Percentiles rank a stretch among this genome's conserved stretches.
These are phyloP conservation scores for Ceratina calcarata DNA, from an alignment of 1,140 invertebrate species.

Conservation along the genomic window DNA sequence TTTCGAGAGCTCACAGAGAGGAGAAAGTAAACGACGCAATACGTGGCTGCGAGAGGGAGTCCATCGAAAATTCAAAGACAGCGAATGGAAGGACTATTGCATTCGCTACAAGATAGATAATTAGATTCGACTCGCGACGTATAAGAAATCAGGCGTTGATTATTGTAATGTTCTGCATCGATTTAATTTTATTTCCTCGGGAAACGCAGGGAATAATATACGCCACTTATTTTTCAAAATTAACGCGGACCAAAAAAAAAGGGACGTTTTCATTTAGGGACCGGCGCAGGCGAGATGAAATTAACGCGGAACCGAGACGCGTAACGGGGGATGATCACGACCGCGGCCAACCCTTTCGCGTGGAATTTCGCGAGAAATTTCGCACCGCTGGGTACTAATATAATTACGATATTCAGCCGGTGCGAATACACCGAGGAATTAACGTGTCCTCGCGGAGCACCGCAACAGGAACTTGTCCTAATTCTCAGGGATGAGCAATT, in stretches of 20 bases:
- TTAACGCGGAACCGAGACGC: conserved; percentile 34
- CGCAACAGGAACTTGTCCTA: conserved; percentile 47
- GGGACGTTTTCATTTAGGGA: conserved; percentile 37
- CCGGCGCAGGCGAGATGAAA: conserved; percentile 28
- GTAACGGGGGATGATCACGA: conserved; percentile 30
- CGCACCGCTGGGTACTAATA: conserved; percentile 58
- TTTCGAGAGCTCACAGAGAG: not conserved
- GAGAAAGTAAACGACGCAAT: not conserved
- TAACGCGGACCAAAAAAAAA: not conserved
- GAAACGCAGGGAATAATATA: not conserved
- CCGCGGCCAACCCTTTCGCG: conserved; percentile 25
- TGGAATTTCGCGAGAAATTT: conserved; percentile 64
- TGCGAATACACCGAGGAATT: conserved; percentile 67
- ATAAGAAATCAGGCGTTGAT: conserved; percentile 46
- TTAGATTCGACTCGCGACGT: conserved; percentile 60
- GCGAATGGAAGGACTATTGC: not conserved
- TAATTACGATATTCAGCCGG: conserved; percentile 71
- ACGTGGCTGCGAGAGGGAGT: not conserved
- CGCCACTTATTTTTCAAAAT: conserved; percentile 1
- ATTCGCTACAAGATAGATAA: conserved; percentile 53
- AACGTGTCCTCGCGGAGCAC: conserved; percentile 68
- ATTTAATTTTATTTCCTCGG: not conserved
- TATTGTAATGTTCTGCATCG: conserved; percentile 1
- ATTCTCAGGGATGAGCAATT: conserved; percentile 17
- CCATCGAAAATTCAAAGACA: not conserved